Base-by-base conservation (phyloP, 2,888 invertebrate species). In the Nematopogon swammerdamellus region DNA sequence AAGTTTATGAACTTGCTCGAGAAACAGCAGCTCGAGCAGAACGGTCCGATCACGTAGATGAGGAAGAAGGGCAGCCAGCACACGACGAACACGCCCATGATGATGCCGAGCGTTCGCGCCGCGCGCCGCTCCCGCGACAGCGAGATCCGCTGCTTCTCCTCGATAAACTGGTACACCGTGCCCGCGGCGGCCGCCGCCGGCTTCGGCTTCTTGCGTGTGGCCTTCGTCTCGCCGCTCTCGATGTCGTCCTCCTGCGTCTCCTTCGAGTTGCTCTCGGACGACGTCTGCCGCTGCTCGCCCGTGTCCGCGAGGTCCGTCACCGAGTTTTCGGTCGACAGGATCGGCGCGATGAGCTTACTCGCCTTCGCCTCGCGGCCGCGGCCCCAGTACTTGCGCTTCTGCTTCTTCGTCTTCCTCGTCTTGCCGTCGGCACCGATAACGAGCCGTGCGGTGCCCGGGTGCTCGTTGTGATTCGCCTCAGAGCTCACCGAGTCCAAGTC, bases 41-140 rank as follows among this genome's bases (percentile, higher is more conserved):
- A 96, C 3, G 96, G 95, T 56, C 92, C 82, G 54, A 95, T 92
- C 46, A 97, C 88, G 70, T 97, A 97, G 87, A 96, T 91, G 36
- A 96, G 85, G 71, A 97, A 98, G 79, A 98, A 98, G 3, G 98
- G 98, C 53, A 97, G 81, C 98, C 97, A 98, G 70, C 97, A 97
- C 10, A 97, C 88, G 46, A 97, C 95, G 67, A 98, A 98, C 1
- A 96, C 96, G 4, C 97, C 97, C 90, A 97, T 97, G 51, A 98
- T 97, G 50, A 98, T 96, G 18, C 96, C 97, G 2, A 98, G 82
- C 0, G 97, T 97, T 49, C 97, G 82, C 0, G 97, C 97, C 0
- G 97, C 97, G 43, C 96, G 84, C 50, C 97, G 82, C 66, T 98
- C 98, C 63, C 97, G 91, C 2, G 95, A 95, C 53, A 97, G 70